Evolutionary conservation across 2,797 vertebrate genomes (phyloP), one percentile per base, ranked within the genome.

Genomic region (Perodicticus potto): DNA sequence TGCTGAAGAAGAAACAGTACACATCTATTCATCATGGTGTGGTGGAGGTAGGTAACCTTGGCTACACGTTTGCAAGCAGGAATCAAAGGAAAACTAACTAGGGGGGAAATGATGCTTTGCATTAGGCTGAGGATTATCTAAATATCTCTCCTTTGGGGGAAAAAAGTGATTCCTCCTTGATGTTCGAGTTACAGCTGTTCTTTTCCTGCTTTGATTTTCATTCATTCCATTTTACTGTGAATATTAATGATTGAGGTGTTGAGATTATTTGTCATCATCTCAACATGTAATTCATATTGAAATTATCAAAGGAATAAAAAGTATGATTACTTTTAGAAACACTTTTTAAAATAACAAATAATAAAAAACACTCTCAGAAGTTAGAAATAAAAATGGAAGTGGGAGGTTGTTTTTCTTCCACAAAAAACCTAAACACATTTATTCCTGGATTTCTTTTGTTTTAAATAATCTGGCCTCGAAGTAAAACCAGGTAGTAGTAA

Each of bases 1-100:
- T 99, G 99, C 99, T 99, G 98, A 99, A 99, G 98, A 99, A 99
- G 99, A 99, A 99, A 96, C 99, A 99, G 94, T 99, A 99, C 95
- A 99, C 99, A 3, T 99, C 99, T 63, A 99, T 99, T 98, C 99
- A 99, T 98, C 99, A 99, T 23, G 99, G 99, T 13, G 99, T 99
- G 74, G 99, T 99, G 77, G 99, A 99, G 99, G 99, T 99, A 98
- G 96, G 98, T 94, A 13, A 61, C n/a, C 40, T 1, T 5, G 40
- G 37, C 74, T 32, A 20, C 23, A 0, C 29, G 27, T 84, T 76
- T 83, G 76, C n/a, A 40, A 4, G 37, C n/a, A 49, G 19, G 22
- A 70, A 17, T 57, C 12, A 49, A 74, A 59, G 19, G 69, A 86
- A 20, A 29, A 25, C 17, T 3, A 2, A 25, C 17, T 3, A 1